phyloP scores from a whole-genome alignment of 2,797 vertebrate species.

The Meda fulgida region DNA sequence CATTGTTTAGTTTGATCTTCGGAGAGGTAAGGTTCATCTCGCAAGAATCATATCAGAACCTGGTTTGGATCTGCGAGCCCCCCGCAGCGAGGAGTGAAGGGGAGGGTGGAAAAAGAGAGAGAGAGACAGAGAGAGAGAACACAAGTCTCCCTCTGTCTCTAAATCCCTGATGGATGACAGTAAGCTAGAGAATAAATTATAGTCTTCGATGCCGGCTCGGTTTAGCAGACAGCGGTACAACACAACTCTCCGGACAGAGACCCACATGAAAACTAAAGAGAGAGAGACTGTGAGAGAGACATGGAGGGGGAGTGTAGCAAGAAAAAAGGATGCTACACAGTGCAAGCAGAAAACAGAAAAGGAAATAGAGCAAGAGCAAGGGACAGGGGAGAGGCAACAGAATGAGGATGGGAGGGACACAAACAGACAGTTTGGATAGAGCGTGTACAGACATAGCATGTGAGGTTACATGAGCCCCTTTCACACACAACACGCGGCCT shows the following conservation, averaged over 20 bases:
- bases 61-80: slow-evolving; percentile 62
- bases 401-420: not conserved
- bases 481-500: too few relatives aligned
- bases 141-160: slow-evolving; percentile 41
- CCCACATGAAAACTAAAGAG: slow-evolving; percentile 48
- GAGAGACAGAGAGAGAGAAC: slow-evolving; percentile 6
- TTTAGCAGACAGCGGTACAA: slow-evolving; percentile 64
- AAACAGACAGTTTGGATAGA: not conserved
- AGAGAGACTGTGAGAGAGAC: slow-evolving; percentile 37
- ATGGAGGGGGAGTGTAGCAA: slow-evolving; percentile 34
- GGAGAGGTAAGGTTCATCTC: slow-evolving; percentile 78
- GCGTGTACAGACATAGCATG: slow-evolving; percentile 42
- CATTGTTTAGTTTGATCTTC: slow-evolving; percentile 83
- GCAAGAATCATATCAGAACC: slow-evolving; percentile 80
- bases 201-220: slow-evolving; percentile 64
- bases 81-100: slow-evolving; percentile 33
- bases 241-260: slow-evolving; percentile 57
- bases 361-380: slow-evolving; percentile 13
- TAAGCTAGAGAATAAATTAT: slow-evolving; percentile 66
- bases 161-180: slow-evolving; percentile 65
- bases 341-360: not conserved
- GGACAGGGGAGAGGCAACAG: slow-evolving; percentile 13
- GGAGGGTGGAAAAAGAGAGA: slow-evolving; percentile 19
- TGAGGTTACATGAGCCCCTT: not conserved
- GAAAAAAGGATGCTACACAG: slow-evolving; percentile 6